Percentiles rank a stretch among this genome's conserved stretches.
Conservation (phyloP, 2,113 vertebrate species). For the Dromas ardeola region DNA sequence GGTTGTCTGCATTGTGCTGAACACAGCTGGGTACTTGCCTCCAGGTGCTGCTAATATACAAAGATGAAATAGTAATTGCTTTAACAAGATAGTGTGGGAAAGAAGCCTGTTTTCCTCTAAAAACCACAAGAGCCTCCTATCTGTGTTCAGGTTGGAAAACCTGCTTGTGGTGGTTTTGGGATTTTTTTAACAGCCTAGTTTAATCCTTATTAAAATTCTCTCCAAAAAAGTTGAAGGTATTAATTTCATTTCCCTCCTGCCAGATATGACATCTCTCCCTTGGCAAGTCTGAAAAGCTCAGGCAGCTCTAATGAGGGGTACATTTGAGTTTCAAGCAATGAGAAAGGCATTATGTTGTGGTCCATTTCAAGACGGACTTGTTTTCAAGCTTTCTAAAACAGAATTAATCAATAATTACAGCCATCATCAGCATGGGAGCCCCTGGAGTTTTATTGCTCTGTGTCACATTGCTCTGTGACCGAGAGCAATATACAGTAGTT, state of each 20-base stretch:
- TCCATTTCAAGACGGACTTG: background rate
- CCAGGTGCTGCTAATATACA: background rate
- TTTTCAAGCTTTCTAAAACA: background rate
- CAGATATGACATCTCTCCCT: conserved; percentile 11
- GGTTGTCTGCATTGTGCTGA: background rate
- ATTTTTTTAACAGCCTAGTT: background rate
- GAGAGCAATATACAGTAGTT: background rate
- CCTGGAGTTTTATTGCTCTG: background rate
- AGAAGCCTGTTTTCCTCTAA: background rate
- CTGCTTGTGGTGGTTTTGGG: background rate
- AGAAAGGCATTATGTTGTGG: background rate
- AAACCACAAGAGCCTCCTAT: background rate
- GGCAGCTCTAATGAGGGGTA: background rate
- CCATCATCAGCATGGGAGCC: background rate
- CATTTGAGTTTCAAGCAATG: background rate
- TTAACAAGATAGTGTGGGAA: background rate
- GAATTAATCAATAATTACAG: conserved; percentile 51
- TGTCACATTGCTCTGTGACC: background rate
- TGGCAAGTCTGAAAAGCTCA: background rate
- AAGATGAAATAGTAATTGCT: background rate
- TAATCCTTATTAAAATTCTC: conserved; percentile 23
- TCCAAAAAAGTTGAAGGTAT: background rate
- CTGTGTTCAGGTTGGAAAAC: background rate
- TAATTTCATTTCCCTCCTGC: background rate
- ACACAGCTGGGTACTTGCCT: background rate